Base-by-base conservation (phyloP, 2,888 invertebrate species). In the Operophtera brumata region DNA sequence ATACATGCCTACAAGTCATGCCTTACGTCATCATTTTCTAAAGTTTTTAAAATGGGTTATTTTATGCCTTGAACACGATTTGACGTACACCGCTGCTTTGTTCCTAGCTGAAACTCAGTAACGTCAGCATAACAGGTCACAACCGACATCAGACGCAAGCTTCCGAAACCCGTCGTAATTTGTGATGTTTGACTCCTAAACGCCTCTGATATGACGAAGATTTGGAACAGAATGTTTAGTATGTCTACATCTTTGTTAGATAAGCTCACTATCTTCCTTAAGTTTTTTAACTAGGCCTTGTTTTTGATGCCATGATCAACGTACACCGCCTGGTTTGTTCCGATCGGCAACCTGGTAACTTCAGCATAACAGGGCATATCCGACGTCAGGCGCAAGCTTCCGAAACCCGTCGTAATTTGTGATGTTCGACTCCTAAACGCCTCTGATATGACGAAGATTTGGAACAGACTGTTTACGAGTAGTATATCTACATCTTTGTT, bases 101-200 rank as follows among this genome's bases (percentile, higher is more conserved):
- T 46, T 46, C 51, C 46, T n/a, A n/a, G n/a, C n/a, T n/a, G n/a
- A n/a, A 65, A 49, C 62, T 54, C 47, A 56, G 54, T 64, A 62
- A 65, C 62, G 69, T 65, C 62, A 66, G 64, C 63, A 61, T 59
- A n/a, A 59, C 51, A 63, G 57, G 59, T 47, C 66, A 69, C 58
- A 67, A 75, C 73, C 70, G 76, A 68, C 65, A 71, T 71, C 72
- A 72, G 65, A 68, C 62, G 48, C 70, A 64, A 64, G 65, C 68
- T 68, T 69, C 73, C 70, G 63, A 61, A 57, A 56, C 56, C 56
- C 66, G 63, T 65, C 67, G 65, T 62, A 64, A 70, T 65, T 58
- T 65, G 64, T 60, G 48, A 47, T 61, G 65, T 65, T 68, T 59
- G 59, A 67, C 65, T n/a, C n/a, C n/a, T n/a, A n/a, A n/a, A n/a